These are phyloP conservation scores for Sclerurus mexicanus DNA, from an alignment of 2,113 vertebrate genomes.

Conservation along the genomic window DNA sequence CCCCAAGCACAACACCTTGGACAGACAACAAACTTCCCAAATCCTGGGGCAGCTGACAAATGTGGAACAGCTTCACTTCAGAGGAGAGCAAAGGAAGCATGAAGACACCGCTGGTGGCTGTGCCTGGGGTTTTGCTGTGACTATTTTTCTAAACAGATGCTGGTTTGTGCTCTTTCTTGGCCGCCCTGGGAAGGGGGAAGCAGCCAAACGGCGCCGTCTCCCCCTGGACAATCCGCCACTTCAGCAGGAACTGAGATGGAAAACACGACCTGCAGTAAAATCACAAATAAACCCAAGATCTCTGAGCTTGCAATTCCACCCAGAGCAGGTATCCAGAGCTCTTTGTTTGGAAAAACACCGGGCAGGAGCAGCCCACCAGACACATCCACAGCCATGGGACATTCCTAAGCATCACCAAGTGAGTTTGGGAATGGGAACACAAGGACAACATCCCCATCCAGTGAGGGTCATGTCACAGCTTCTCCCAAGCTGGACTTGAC, in stretches of 20 bases:
- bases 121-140: not conserved
- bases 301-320: not conserved
- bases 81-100: not conserved
- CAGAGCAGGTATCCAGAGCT: not conserved
- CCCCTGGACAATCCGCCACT: not conserved
- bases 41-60: not conserved
- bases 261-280: not conserved
- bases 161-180: not conserved
- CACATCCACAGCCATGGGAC: not conserved
- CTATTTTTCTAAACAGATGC: not conserved
- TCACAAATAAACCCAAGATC: not conserved
- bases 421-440: not conserved
- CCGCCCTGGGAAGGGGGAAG: not conserved
- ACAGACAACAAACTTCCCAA: not conserved
- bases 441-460: not conserved
- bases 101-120: not conserved
- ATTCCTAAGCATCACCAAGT: accelerated
- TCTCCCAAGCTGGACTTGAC: not conserved
- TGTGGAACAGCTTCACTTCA: not conserved
- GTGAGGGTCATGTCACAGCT: accelerated
- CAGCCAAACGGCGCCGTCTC: not conserved
- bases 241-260: not conserved
- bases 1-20: not conserved
- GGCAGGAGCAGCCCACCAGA: not conserved
- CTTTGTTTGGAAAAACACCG: not conserved